phyloP scores from a whole-genome alignment of 2,797 vertebrate species.

The Epinephelus malabaricus region DNA sequence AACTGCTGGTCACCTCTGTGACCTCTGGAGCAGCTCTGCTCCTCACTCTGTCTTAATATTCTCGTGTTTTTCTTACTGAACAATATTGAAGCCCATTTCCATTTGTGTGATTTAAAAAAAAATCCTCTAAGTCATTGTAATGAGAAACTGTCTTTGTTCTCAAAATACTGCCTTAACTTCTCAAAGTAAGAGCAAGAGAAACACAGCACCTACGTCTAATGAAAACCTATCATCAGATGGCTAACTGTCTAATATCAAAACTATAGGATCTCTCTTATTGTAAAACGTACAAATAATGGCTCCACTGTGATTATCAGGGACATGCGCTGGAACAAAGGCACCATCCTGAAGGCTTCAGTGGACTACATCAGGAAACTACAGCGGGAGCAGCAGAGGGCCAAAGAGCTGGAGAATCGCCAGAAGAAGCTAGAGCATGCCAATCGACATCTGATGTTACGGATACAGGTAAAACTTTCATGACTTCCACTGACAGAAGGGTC shows the following conservation, averaged over 20 bases:
- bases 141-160: too few species aligned
- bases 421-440: slow-evolving; percentile 97
- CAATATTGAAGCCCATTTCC: too few species aligned
- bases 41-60: slow-evolving; percentile 4
- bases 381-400: slow-evolving; percentile 94
- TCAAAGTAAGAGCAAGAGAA: too few species aligned
- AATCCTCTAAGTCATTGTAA: too few species aligned
- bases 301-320: slow-evolving; percentile 85
- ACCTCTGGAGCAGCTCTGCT: background rate
- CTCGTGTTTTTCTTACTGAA: slow-evolving; percentile 14
- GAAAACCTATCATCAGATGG: background rate
- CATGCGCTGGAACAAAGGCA: slow-evolving; percentile 99
- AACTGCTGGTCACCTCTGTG: slow-evolving; percentile 13
- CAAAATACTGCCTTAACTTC: too few species aligned
- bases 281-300: slow-evolving; percentile 15
- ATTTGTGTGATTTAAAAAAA: too few species aligned
- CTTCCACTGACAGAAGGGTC: background rate
- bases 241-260: slow-evolving; percentile 11
- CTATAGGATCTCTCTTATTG: background rate
- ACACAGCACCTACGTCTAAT: background rate
- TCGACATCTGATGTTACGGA: slow-evolving; percentile 94
- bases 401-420: slow-evolving; percentile 96
- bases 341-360: slow-evolving; percentile 97
- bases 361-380: slow-evolving; percentile 98
- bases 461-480: slow-evolving; percentile 89